A percentile compares a stretch with the other conserved stretches of the same genome.
Conservation (phyloP, 2,888 invertebrate species). For the Nemotelus pantherinus region DNA sequence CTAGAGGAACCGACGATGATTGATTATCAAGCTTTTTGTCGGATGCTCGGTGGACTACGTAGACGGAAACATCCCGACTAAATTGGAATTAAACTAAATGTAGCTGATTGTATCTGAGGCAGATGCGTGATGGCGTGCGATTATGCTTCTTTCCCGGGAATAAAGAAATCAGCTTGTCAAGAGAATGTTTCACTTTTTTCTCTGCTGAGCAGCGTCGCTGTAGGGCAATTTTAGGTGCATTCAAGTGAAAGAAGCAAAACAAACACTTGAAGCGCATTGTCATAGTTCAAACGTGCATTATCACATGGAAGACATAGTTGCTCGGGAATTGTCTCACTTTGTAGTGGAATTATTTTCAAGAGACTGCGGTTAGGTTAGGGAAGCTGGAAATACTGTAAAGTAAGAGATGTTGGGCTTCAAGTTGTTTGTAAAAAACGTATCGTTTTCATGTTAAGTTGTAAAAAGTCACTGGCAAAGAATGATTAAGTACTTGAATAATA, state of each 20-base stretch:
- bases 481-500: too few species aligned
- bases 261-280: neutral
- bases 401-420: too few species aligned
- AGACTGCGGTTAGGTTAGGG: too few species aligned
- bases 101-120: neutral
- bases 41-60: constrained; percentile 69
- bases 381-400: too few species aligned
- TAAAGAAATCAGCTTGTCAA: constrained; percentile 8
- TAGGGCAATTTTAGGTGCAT: neutral
- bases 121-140: neutral
- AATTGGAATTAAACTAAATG: neutral
- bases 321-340: neutral
- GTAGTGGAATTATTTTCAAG: too few species aligned
- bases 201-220: neutral
- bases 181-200: neutral
- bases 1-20: constrained; percentile 68
- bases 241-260: neutral
- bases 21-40: constrained; percentile 73
- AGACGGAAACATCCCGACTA: constrained; percentile 51
- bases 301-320: neutral
- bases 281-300: constrained; percentile 35
- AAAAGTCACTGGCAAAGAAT: too few species aligned
- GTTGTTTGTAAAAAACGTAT: too few species aligned
- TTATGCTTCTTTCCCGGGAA: neutral
- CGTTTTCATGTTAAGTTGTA: too few species aligned